Evolutionary conservation across 2,888 invertebrate genomes (phyloP).

Genomic region (Endomychus coccineus): DNA sequence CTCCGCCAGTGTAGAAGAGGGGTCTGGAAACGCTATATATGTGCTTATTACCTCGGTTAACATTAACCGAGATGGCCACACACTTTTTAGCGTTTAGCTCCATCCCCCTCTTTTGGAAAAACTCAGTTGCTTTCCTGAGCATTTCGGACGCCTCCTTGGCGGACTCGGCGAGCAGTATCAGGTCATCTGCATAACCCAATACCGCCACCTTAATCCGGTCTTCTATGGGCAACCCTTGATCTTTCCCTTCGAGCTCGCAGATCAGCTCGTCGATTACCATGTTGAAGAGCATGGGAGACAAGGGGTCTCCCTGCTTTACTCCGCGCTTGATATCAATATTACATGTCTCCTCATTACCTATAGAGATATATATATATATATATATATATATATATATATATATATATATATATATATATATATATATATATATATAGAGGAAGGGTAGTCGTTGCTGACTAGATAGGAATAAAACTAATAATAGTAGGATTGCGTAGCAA

Average conservation of each 20-base stretch:
- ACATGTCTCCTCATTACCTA: background rate
- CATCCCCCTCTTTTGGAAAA: slow-evolving; percentile 14
- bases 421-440: too few species aligned
- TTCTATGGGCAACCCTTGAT: slow-evolving; percentile 6
- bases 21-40: slow-evolving; percentile 11
- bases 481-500: too few species aligned
- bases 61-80: slow-evolving; percentile 15
- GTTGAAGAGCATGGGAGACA: slow-evolving; percentile 10
- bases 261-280: slow-evolving; percentile 11
- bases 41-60: slow-evolving; percentile 18
- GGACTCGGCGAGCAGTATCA: slow-evolving; percentile 14
- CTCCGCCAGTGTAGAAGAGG: too few species aligned
- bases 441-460: too few species aligned
- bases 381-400: too few species aligned
- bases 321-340: slow-evolving; percentile 7
- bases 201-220: slow-evolving; percentile 6
- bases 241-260: slow-evolving; percentile 1
- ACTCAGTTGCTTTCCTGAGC: slow-evolving; percentile 11
- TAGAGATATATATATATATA: too few species aligned
- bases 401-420: too few species aligned
- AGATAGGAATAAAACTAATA: too few species aligned
- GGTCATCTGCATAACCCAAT: slow-evolving; percentile 22
- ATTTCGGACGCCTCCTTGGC: slow-evolving; percentile 6
- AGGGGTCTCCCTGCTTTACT: slow-evolving; percentile 15
- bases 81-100: slow-evolving; percentile 15